Conservation (phyloP, 1,140 invertebrate genomes). For the Dendroctonus valens region DNA sequence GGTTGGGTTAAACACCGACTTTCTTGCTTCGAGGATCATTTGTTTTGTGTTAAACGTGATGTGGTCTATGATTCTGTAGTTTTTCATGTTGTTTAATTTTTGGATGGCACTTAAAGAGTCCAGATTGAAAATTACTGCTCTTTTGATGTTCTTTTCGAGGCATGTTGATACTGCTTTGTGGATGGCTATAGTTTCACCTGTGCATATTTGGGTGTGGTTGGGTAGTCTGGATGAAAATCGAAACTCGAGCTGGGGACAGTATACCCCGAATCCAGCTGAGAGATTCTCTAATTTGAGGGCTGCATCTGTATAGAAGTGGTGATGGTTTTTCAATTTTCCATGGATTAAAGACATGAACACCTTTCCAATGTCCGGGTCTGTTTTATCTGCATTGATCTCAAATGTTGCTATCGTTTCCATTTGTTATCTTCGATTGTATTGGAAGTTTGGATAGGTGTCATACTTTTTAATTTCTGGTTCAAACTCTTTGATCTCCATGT, state of each 20-base stretch:
- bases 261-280: slow-evolving; percentile 7
- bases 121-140: background rate
- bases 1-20: no score
- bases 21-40: no score
- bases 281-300: background rate
- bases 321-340: no score
- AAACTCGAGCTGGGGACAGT: background rate
- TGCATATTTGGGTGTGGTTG: background rate
- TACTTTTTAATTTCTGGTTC: no score
- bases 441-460: no score
- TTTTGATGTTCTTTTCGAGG: background rate
- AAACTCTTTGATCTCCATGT: no score
- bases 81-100: background rate
- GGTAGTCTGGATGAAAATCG: no score
- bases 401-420: no score
- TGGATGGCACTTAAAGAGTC: slow-evolving; percentile 1
- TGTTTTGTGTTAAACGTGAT: background rate
- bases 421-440: no score
- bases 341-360: no score
- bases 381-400: no score
- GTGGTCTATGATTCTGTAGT: background rate
- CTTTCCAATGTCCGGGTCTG: no score
- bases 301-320: slow-evolving; percentile 5
- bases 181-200: slow-evolving; percentile 5
- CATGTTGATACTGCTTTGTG: background rate